Base-by-base conservation (phyloP, 2,888 invertebrate species). In the Drosophila diplacantha region DNA sequence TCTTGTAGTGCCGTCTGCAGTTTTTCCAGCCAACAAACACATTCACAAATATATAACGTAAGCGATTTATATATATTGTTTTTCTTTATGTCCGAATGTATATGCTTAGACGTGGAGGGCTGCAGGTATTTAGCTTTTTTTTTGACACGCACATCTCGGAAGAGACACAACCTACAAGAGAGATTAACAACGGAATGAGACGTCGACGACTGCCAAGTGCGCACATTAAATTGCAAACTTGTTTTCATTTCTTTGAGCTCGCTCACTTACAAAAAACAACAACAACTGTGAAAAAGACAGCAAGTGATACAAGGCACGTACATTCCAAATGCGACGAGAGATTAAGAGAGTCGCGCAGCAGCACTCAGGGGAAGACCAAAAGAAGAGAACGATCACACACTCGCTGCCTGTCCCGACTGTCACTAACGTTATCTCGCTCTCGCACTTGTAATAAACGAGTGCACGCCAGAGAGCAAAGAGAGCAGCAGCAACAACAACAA, bases 301-400 rank as follows among this genome's bases (percentile, higher is more conserved):
- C 56, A 78, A 71, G 68, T 84, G 86, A 85, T 82, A 85, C 79
- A 77, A 74, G 78, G 82, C 85, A 85, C 85, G 85, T 85, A 85
- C 74, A 61, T 55, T 60, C 72, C 75, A 66, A 80, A 64, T 46
- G 31, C 68, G 62, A 69, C 83, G 83, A 82, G 82, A 73, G 67
- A 39, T 24, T 65, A 63, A 54, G 57, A 44, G 56, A 50, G 31
- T 12, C 18, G 7, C 18, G 14, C 20, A 43, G 43, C 37, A 24
- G 38, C 24, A 20, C 31, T 26, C 22, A 29, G 49, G 29, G 54
- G 16, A 46, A 26, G 26, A 26, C 26, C 20, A 11, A 26, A 26
- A 34, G 24, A 49, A 38, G 58, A 47, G 46, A 35, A 24, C 37
- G 63, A 64, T 64, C 70, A 31, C 72, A 69, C 72, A 79, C 71